Conservation (phyloP, 2,888 invertebrate genomes). For the Bembecia ichneumoniformis region DNA sequence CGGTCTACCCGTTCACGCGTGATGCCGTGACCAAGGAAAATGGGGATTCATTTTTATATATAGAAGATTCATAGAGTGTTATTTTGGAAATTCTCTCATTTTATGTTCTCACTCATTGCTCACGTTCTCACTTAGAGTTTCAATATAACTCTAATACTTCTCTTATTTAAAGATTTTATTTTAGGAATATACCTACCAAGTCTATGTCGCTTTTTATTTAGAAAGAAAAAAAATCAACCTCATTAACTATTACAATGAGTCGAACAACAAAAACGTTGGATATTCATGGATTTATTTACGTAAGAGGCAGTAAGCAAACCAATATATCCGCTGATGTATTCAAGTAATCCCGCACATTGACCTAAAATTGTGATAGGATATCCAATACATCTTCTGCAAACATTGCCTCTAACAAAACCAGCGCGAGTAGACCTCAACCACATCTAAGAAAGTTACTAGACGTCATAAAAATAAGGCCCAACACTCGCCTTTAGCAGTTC, state of each 20-base stretch:
- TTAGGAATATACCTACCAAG: too few relatives aligned
- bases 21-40: too few relatives aligned
- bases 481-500: conserved; percentile 13
- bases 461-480: conserved; percentile 1
- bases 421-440: conserved; percentile 15
- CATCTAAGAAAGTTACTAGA: background rate
- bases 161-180: too few relatives aligned
- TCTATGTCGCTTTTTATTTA: too few relatives aligned
- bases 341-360: conserved; percentile 27
- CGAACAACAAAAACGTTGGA: background rate
- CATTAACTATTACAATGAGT: background rate
- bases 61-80: too few relatives aligned
- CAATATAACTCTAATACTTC: too few relatives aligned
- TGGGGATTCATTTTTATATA: too few relatives aligned
- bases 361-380: conserved; percentile 25
- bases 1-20: too few relatives aligned
- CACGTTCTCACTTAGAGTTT: too few relatives aligned
- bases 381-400: conserved; percentile 29
- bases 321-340: conserved; percentile 24
- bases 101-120: too few relatives aligned
- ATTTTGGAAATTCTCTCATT: too few relatives aligned
- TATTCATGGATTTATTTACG: conserved; percentile 8
- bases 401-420: conserved; percentile 24
- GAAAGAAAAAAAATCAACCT: too few relatives aligned
- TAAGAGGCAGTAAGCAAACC: conserved; percentile 11